Evolutionary conservation across 1,140 invertebrate genomes (phyloP), one percentile per base, ranked within the genome.

Genomic region (Bombus pascuorum): DNA sequence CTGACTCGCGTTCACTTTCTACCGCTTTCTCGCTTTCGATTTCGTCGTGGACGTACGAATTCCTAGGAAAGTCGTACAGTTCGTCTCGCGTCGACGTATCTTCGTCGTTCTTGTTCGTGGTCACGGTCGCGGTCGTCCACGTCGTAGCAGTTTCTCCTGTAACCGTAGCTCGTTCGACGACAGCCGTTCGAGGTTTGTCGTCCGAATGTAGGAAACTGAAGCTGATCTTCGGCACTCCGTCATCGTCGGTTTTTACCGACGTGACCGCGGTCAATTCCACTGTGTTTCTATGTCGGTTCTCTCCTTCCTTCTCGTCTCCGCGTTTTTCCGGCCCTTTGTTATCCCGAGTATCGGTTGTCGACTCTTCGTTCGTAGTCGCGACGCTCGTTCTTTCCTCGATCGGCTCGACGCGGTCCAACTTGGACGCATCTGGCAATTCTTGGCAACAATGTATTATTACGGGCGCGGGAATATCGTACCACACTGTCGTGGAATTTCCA

Each of bases 151-250:
- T 53, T 22, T n/a, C 13, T 83, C 81, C 76, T 68, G 75, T 57
- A 25, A 53, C 18, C 82, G 57, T 34, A 42, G 37, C 74, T 65
- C 79, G 42, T 25, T 74, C 72, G 15, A 42, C 37, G n/a, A 9
- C 78, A 39, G 18, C 1, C 32, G 9, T 39, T 42, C 2, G 1
- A 2, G 4, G 28, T 39, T 89, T 88, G 28, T 92, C 91, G 25
- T 93, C 91, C 53, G 70, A 71, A 0, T 86, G 88, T 37, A 93
- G 47, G 65, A 95, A 95, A 75, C 94, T 94, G 83, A 94, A 95
- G 72, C 93, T 94, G 86, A 95, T 94, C 65, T 82, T 91, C 18
- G 94, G 94, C n/a, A 94, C 71, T 3, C 94, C 94, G n/a, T 94
- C 93, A 18, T 88, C 87, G 62, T 92, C 93, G 37, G 91, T 93